Evolutionary conservation across 1,140 invertebrate species (phyloP).

Genomic region (Hyles vespertilio): DNA sequence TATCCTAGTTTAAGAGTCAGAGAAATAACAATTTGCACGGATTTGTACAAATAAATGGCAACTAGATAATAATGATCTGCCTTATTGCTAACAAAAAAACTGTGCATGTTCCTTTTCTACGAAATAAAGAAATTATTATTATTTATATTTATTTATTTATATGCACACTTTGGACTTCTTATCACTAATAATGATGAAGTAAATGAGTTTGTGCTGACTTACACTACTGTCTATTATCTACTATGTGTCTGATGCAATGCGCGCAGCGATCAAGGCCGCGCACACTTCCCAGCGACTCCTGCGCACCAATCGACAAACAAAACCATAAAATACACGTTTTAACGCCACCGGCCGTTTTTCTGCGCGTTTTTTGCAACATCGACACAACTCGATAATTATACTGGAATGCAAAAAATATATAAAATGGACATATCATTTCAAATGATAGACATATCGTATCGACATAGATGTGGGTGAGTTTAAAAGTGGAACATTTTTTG

Average conservation of each 20-base stretch:
- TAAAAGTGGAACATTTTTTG: too few relatives aligned
- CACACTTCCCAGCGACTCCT: conserved; percentile 15
- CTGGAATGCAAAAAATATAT: not conserved
- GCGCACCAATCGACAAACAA: conserved; percentile 16
- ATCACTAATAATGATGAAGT: not conserved
- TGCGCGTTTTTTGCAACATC: not conserved
- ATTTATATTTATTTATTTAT: too few relatives aligned
- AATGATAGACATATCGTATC: too few relatives aligned
- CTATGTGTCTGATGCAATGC: not conserved
- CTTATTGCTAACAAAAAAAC: too few relatives aligned
- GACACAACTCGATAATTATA: conserved; percentile 5
- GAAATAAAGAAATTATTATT: too few relatives aligned
- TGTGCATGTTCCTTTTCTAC: too few relatives aligned
- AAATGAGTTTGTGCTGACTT: too few relatives aligned
- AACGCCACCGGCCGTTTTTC: not conserved
- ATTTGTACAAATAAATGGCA: too few relatives aligned
- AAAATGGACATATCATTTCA: conserved; percentile 2
- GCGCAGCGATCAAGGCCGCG: conserved; percentile 19
- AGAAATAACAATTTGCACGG: too few relatives aligned
- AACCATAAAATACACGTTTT: conserved; percentile 12
- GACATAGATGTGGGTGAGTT: too few relatives aligned
- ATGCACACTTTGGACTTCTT: not conserved
- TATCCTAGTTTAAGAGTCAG: too few relatives aligned
- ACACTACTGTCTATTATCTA: not conserved
- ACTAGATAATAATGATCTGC: too few relatives aligned